Conservation (phyloP, 2,113 vertebrate species). For the Malurus alboscapulatus region DNA sequence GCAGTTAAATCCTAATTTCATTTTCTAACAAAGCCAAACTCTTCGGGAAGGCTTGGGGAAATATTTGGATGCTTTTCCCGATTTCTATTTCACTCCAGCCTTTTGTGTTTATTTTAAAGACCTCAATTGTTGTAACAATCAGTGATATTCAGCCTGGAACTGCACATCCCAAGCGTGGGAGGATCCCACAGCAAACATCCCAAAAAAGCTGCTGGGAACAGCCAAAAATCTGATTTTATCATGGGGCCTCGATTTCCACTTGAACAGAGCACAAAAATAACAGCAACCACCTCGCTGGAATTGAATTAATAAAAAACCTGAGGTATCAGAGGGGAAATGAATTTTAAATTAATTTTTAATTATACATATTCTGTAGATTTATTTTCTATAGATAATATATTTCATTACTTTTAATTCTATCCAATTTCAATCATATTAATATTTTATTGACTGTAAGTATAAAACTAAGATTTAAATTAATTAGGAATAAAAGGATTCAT, state of each 20-base stretch:
- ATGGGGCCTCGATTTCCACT: neutral
- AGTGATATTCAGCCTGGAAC: neutral
- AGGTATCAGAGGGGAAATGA: neutral
- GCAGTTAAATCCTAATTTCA: neutral
- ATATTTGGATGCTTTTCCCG: neutral
- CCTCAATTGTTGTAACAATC: neutral
- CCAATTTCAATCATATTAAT: too few relatives aligned
- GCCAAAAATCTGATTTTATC: neutral
- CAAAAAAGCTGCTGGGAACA: neutral
- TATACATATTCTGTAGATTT: too few relatives aligned
- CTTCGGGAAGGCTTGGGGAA: neutral
- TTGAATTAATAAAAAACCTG: rapidly evolving
- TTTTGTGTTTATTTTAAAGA: neutral
- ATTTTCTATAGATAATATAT: too few relatives aligned
- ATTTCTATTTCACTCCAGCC: neutral
- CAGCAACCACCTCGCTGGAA: neutral
- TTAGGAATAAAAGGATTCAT: rapidly evolving
- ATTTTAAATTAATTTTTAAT: neutral
- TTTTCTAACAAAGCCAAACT: neutral
- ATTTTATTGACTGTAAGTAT: too few relatives aligned
- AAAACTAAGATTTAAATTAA: neutral
- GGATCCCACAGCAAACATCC: rapidly evolving
- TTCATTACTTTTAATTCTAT: too few relatives aligned
- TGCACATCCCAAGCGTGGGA: neutral
- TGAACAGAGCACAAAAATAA: neutral